Conservation (phyloP, 1,140 invertebrate species). For the Papilio xuthus region DNA sequence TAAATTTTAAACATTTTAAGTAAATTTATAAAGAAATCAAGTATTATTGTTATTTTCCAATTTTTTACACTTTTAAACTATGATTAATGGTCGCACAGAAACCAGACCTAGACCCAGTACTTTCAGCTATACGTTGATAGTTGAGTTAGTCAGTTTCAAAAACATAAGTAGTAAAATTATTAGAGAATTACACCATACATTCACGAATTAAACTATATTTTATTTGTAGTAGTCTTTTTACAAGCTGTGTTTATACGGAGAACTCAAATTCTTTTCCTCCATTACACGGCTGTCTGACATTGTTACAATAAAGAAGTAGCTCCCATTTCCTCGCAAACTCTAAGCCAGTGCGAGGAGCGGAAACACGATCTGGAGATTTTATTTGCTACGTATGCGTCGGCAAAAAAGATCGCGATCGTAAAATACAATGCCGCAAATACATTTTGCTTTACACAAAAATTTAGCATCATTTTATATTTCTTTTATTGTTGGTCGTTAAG, state of each 20-base stretch:
- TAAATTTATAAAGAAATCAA: not conserved
- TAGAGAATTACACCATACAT: not conserved
- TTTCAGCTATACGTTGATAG: too few relatives aligned
- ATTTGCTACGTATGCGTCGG: conserved; percentile 7
- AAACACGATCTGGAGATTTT: conserved; percentile 22
- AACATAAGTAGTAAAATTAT: not conserved
- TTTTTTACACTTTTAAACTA: too few relatives aligned
- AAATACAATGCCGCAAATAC: conserved; percentile 24
- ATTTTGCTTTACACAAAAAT: conserved; percentile 9
- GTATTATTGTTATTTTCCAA: too few relatives aligned
- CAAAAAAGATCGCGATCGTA: conserved; percentile 26
- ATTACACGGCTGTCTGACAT: conserved; percentile 21
- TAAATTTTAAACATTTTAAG: not conserved
- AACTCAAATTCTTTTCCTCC: not conserved
- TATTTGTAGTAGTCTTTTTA: not conserved
- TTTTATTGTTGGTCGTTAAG: conserved; percentile 21
- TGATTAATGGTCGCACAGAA: too few relatives aligned
- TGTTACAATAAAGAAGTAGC: conserved; percentile 23
- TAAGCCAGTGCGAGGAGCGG: conserved; percentile 16
- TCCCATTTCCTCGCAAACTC: conserved; percentile 20
- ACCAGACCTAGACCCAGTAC: too few relatives aligned
- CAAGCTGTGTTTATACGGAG: not conserved
- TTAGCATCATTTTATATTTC: conserved; percentile 18
- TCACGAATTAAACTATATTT: not conserved
- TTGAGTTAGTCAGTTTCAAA: too few relatives aligned